Evolutionary conservation across 2,888 invertebrate species (phyloP), one percentile per base, ranked within the genome.

Genomic region (Papilio protenor): DNA sequence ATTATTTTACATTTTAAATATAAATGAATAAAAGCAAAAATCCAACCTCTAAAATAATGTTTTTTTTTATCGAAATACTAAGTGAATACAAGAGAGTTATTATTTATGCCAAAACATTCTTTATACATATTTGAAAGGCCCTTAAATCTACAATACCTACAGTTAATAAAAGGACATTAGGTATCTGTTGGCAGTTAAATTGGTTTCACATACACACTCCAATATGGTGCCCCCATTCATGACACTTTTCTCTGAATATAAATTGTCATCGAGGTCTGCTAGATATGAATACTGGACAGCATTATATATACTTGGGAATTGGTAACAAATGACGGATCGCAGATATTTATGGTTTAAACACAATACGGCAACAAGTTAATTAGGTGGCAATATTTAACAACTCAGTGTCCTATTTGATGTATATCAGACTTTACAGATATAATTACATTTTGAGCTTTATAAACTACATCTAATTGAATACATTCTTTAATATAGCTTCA

Each of bases 371-470:
- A n/a, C 18, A 64, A 33, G 3, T 69, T 45, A 45, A 10, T 18
- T 69, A 21, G 45, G 21, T 45, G n/a, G 12, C 40, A 66, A 45
- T 45, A n/a, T 45, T 40, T 40, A 45, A 84, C 84, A 82, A 85
- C 84, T 83, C 81, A 86, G 79, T 83, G 71, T 64, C 79, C 70
- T 64, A 77, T 72, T 70, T 69, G 40, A 78, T 57, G 71, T 69
- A 80, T 75, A 64, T 85, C 85, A 86, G 84, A 87, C 85, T 86
- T 86, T 85, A 86, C 84, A 88, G 82, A 85, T 88, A 85, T 88
- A 87, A 88, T 86, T 88, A 88, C 88, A 87, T 91, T 88, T 93
- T 93, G 93, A 93, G 93, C 93, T 90, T 93, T 88, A 86, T 86
- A 88, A 88, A 86, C 89, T 88, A 88, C 86, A 82, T 83, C 84